Base-by-base conservation (phyloP, 2,888 invertebrate genomes). In the Lasioglossum morio region DNA sequence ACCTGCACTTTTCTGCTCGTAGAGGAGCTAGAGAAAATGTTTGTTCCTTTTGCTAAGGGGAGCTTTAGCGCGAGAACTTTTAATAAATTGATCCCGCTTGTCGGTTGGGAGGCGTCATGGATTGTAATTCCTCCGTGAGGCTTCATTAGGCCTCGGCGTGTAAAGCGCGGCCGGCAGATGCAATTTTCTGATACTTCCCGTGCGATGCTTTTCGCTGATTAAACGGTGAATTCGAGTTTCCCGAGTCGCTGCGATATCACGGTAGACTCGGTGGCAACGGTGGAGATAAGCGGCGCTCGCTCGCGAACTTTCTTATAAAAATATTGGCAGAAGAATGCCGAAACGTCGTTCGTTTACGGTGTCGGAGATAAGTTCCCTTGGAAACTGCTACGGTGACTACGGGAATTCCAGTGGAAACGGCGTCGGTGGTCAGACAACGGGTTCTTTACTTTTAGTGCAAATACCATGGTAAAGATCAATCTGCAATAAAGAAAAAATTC, bases 271-370 rank as follows among this genome's bases (percentile, higher is more conserved):
- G 37, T 34, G 66, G 66, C 34, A 66, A 66, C 69, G 69, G 34
- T 19, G 69, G 1, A 69, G 69, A 69, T 69, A 69, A 40, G 69
- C 34, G 69, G 4, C 23, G 69, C 40, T 34, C 4, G 40, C 69
- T 69, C 69, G 37, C 27, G 40, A 63, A 76, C 40, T 76, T 76
- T 76, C 76, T 63, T 66, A 76, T 46, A 40, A 76, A 76, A 76
- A 76, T 76, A 76, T 76, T 76, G 69, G 69, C 34, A 43, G 53
- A 57, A 34, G 57, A 43, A 60, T 57, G 40, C 43, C 57, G 77
- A 70, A 53, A 70, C 48, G 30, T 72, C 43, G 34, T 72, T 40
- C 37, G 70, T 63, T 57, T 72, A 57, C 43, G 27, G n/a, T 23
- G n/a, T 27, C 63, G 60, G n/a, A 69, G 69, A 69, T 69, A 69